Conservation (phyloP, 2,888 invertebrate species). For the Melanargia galathea region DNA sequence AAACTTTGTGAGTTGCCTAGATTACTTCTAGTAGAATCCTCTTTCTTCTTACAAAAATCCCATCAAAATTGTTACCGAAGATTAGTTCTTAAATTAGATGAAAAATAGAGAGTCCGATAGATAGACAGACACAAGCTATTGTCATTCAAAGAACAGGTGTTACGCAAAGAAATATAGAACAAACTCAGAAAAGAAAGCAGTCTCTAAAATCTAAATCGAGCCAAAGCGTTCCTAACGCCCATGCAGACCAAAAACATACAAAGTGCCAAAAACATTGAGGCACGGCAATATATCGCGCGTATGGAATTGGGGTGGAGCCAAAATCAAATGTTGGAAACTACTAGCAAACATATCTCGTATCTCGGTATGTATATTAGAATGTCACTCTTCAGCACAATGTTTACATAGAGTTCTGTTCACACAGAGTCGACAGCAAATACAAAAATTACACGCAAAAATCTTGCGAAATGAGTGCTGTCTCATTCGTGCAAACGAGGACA, state of each 20-base stretch:
- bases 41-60: no score
- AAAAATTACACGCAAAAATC: no score
- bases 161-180: no score
- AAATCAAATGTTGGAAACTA: conserved; percentile 23
- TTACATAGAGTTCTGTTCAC: background rate
- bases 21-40: no score
- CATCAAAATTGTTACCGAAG: no score
- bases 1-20: no score
- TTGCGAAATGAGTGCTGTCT: no score
- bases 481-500: no score
- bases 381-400: background rate
- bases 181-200: background rate
- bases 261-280: conserved; percentile 20
- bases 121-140: no score
- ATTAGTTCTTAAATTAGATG: no score
- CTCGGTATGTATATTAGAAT: conserved; percentile 14
- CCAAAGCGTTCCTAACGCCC: background rate
- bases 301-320: conserved; percentile 23
- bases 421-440: background rate
- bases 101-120: no score
- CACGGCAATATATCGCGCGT: conserved; percentile 14
- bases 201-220: background rate
- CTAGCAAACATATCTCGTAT: conserved; percentile 21
- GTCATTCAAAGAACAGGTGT: no score
- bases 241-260: conserved; percentile 9